phyloP scores from a whole-genome alignment of 1,140 invertebrate genomes.

The Oedothorax gibbosus region DNA sequence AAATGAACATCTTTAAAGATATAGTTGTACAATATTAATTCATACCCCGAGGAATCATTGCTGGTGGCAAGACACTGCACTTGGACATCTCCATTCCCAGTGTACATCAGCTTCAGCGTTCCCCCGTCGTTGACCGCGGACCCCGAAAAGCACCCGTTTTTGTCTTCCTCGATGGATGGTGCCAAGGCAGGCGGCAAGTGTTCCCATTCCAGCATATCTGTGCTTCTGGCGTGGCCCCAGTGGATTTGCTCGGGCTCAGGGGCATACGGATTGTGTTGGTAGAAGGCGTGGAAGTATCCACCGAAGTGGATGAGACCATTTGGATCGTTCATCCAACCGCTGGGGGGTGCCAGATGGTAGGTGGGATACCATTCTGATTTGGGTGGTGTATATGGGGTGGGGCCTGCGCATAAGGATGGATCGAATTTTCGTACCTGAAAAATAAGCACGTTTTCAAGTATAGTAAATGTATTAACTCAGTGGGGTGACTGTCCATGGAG shows the following conservation, averaged over 20 bases:
- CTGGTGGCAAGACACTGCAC: slow-evolving; percentile 7
- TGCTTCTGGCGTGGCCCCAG: slow-evolving; percentile 6
- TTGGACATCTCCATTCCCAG: background rate
- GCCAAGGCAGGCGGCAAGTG: background rate
- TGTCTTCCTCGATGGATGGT: slow-evolving; percentile 14
- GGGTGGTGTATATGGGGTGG: background rate
- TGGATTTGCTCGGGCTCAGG: background rate
- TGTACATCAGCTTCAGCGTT: background rate
- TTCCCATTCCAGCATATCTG: slow-evolving; percentile 12
- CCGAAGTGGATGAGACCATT: slow-evolving; percentile 16
- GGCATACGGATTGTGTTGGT: background rate
- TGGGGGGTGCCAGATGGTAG: slow-evolving; percentile 2
- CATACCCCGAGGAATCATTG: background rate
- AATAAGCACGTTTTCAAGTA: too few species aligned
- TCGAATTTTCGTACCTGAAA: too few species aligned
- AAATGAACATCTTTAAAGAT: too few species aligned
- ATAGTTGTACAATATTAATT: too few species aligned
- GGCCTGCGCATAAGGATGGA: too few species aligned
- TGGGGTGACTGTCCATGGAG: too few species aligned
- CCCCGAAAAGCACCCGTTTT: background rate
- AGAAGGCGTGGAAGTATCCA: slow-evolving; percentile 21
- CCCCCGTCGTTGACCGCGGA: background rate
- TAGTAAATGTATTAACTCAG: too few species aligned
- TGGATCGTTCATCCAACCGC: slow-evolving; percentile 14
- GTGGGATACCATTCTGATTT: slow-evolving; percentile 12